Evolutionary conservation across 2,797 vertebrate genomes (phyloP).

Genomic region (Odontamblyopus lacepedii): DNA sequence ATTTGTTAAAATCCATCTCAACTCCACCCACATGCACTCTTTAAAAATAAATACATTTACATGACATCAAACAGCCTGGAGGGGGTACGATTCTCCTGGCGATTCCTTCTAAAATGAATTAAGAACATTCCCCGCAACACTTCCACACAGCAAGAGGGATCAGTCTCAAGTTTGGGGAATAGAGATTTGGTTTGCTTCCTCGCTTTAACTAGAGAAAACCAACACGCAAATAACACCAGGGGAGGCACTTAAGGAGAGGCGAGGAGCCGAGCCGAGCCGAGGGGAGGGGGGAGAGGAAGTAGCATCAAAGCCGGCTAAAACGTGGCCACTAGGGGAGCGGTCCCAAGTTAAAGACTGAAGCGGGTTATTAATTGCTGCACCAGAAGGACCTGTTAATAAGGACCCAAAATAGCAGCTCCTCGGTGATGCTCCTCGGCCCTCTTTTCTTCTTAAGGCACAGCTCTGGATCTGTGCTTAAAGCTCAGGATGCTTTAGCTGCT

Average conservation of each 20-base stretch:
- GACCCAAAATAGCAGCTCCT: constrained; percentile 66
- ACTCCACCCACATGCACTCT: constrained; percentile 9
- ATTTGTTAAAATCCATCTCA: not conserved
- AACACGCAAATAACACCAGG: constrained; percentile 76
- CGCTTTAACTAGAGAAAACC: constrained; percentile 73
- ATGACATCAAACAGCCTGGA: constrained; percentile 61
- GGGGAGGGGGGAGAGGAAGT: constrained; percentile 36
- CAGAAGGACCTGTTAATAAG: constrained; percentile 80
- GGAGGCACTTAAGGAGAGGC: constrained; percentile 72
- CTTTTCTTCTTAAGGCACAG: constrained; percentile 21
- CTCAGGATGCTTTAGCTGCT: not conserved
- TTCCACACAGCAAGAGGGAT: constrained; percentile 60
- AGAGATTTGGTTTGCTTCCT: constrained; percentile 72
- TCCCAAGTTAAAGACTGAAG: constrained; percentile 80
- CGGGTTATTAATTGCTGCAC: constrained; percentile 80
- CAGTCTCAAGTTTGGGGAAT: constrained; percentile 75
- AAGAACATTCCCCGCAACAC: constrained; percentile 57
- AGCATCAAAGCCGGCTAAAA: constrained; percentile 79
- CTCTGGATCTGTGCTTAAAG: constrained; percentile 15
- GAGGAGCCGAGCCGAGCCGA: constrained; percentile 34
- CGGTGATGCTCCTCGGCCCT: constrained; percentile 42
- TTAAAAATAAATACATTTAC: constrained; percentile 66
- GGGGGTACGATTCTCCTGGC: constrained; percentile 36
- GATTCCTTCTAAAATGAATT: constrained; percentile 63
- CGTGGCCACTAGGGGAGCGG: constrained; percentile 67